Base-by-base conservation (phyloP, 2,888 invertebrate genomes). In the Xylota segnis region DNA sequence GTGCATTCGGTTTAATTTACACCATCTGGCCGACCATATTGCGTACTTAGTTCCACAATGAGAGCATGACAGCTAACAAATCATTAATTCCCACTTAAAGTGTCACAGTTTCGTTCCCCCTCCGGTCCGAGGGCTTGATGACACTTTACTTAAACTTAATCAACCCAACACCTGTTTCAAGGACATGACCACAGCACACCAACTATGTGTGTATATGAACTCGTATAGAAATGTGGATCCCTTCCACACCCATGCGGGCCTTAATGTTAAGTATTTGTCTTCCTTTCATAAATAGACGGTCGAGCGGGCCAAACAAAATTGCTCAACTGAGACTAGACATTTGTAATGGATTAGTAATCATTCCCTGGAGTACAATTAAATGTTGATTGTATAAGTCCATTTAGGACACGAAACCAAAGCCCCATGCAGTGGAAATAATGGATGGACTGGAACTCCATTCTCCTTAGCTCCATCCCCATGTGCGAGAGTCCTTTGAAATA, bases 281-380 rank as follows among this genome's bases (percentile, higher is more conserved):
- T 56, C 27, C 32, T 37, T 56, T 32, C 54, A 56, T 56, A 70
- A n/a, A 54, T 40, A 56, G 12, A n/a, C n/a, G n/a, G 4, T n/a
- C 6, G 14, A 59, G 18, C 12, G 54, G 54, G 40, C 18, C 23
- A 16, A 16, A 23, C 47, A 12, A 63, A 78, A 71, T 58, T 50
- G 37, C 29, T 56, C 78, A 47, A 18, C 14, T 5, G 78, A 43
- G 71, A 47, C 40, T 34, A 50, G 56, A 34, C 72, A 72, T 72
- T 59, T 52, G 52, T 66, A 72, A 66, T 65, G 43, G 50, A 66
- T 65, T 72, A 43, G 79, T 79, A 72, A 72, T 59, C 50, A 58
- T 14, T 65, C 72, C 43, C 79, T 40, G 43, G 34, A 43, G 58
- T 37, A 59, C 66, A 59, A 79, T 79, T 65, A 66, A 72, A 66